Conservation (phyloP, 1,140 invertebrate species). For the Papilio polyxenes region DNA sequence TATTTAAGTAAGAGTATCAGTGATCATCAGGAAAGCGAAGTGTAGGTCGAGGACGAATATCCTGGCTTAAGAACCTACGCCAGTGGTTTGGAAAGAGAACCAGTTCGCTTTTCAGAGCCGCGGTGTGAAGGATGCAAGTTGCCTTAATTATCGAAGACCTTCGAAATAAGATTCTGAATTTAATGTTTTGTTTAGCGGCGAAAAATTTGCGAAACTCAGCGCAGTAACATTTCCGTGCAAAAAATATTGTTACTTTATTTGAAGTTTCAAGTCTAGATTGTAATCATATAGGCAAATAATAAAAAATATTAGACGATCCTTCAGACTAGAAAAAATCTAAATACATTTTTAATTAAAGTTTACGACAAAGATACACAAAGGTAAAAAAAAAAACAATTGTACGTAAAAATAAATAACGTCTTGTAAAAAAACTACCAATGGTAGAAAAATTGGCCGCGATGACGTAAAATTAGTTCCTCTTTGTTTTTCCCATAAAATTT, state of each 20-base stretch:
- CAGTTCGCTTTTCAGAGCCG: no score
- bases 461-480: slow-evolving; percentile 62
- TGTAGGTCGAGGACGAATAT: no score
- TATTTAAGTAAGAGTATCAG: no score
- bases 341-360: slow-evolving; percentile 23
- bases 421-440: slow-evolving; percentile 48
- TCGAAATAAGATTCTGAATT: no score
- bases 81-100: no score
- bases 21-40: no score
- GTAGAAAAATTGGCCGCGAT: slow-evolving; percentile 42
- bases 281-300: neutral
- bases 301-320: neutral
- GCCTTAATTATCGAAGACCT: no score
- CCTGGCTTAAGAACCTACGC: no score
- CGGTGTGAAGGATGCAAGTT: no score
- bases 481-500: slow-evolving; percentile 74
- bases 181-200: no score
- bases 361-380: slow-evolving; percentile 32
- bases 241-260: neutral
- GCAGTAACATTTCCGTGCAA: neutral
- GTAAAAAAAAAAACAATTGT: slow-evolving; percentile 39
- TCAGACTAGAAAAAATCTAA: neutral
- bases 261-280: neutral
- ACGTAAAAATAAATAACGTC: slow-evolving; percentile 41
- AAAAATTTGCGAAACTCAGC: neutral